phyloP scores from a whole-genome alignment of 2,113 vertebrate species.

The Xyrauchen texanus region DNA sequence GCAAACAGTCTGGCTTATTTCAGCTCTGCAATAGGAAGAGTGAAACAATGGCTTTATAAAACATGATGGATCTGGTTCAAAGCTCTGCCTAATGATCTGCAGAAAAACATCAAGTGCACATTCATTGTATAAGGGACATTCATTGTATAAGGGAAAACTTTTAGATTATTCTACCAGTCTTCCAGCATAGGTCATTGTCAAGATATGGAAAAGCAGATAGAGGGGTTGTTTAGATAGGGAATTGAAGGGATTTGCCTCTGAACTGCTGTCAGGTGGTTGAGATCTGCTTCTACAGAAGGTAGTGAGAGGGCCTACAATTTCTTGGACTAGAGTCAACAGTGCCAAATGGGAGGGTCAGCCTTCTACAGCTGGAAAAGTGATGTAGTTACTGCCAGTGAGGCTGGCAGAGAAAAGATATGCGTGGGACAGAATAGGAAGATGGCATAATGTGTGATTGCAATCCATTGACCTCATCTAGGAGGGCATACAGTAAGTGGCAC shows the following conservation, averaged over 20 bases:
- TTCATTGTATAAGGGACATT: not conserved
- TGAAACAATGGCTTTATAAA: slow-evolving; percentile 5
- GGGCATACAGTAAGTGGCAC: not conserved
- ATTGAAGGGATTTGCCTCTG: not conserved
- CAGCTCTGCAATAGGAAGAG: not conserved
- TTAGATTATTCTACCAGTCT: not conserved
- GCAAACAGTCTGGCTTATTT: not conserved
- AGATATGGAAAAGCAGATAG: not conserved
- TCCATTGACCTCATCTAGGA: slow-evolving; percentile 19
- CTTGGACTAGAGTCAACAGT: not conserved
- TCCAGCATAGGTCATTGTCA: slow-evolving; percentile 1
- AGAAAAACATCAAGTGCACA: not conserved
- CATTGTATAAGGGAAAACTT: not conserved
- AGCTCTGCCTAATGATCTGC: not conserved
- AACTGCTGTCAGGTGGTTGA: not conserved
- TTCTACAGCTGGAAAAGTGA: slow-evolving; percentile 1
- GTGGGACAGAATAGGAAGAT: not conserved
- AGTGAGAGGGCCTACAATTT: not conserved
- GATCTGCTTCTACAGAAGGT: slow-evolving; percentile 12
- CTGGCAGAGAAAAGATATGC: not conserved
- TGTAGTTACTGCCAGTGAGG: not conserved
- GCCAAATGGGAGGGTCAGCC: slow-evolving; percentile 23
- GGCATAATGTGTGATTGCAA: slow-evolving; percentile 15
- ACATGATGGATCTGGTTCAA: slow-evolving; percentile 20
- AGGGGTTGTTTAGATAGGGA: not conserved